Percentiles rank a stretch among this genome's conserved stretches.
These are phyloP conservation scores for Plebejus argus DNA, from an alignment of 2,888 invertebrate species.

Conservation along the genomic window DNA sequence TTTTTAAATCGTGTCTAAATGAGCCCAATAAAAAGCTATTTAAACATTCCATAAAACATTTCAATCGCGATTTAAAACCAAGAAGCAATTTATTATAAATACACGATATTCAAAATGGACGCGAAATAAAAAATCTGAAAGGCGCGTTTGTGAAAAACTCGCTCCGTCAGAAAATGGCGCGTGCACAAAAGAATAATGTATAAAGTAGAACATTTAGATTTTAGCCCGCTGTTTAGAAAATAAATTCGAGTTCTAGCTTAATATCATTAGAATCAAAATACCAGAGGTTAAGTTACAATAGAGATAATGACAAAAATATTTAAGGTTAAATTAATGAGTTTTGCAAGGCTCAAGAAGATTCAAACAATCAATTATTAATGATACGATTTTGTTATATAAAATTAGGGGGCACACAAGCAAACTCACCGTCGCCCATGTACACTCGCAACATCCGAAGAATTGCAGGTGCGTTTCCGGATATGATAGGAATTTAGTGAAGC, in stretches of 20 bases:
- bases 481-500: too few relatives aligned
- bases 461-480: too few relatives aligned
- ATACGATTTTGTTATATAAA: too few relatives aligned
- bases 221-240: slow-evolving; percentile 47
- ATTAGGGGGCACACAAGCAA: too few relatives aligned
- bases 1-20: background rate
- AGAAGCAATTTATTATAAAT: slow-evolving; percentile 41
- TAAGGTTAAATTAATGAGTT: too few relatives aligned
- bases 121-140: slow-evolving; percentile 41
- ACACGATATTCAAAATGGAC: slow-evolving; percentile 40
- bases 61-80: slow-evolving; percentile 20
- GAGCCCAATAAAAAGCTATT: background rate
- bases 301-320: too few relatives aligned
- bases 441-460: too few relatives aligned
- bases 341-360: too few relatives aligned
- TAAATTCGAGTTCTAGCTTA: slow-evolving; percentile 44
- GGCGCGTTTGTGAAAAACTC: slow-evolving; percentile 40
- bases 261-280: slow-evolving; percentile 39
- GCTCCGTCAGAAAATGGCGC: slow-evolving; percentile 45
- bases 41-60: slow-evolving; percentile 7
- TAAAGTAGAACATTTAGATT: slow-evolving; percentile 44
- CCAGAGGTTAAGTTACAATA: too few relatives aligned
- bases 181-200: slow-evolving; percentile 44
- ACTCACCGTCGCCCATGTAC: too few relatives aligned
- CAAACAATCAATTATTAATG: too few relatives aligned